Percentiles rank a stretch among this genome's conserved stretches.
Conservation (phyloP, 2,797 vertebrate genomes). For the Ctenopoma multispine region DNA sequence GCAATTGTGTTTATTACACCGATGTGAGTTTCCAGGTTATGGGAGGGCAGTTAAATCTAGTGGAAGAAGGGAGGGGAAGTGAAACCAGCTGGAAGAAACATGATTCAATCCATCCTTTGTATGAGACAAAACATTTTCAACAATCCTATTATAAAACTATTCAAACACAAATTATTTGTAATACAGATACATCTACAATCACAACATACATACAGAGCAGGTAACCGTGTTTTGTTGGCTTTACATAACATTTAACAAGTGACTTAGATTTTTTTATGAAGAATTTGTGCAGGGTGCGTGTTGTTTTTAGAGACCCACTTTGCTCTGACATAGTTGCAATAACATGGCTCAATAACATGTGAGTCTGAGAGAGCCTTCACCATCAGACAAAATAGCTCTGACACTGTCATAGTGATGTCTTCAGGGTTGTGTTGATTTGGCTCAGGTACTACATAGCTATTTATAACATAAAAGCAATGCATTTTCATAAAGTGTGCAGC, state of each 20-base stretch:
- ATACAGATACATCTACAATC: background rate
- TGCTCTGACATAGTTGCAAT: background rate
- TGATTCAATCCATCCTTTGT: slow-evolving; percentile 28
- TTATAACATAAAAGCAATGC: too few species aligned
- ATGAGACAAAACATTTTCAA: background rate
- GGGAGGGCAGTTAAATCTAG: slow-evolving; percentile 31
- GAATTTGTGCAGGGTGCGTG: background rate
- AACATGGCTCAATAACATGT: too few species aligned
- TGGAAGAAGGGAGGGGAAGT: slow-evolving; percentile 8
- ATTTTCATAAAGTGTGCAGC: too few species aligned
- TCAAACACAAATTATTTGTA: too few species aligned
- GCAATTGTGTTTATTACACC: slow-evolving; percentile 35
- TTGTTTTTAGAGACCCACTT: background rate
- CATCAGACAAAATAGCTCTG: too few species aligned
- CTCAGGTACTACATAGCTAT: too few species aligned
- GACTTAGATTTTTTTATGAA: too few species aligned
- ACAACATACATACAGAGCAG: too few species aligned
- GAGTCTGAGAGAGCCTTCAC: too few species aligned
- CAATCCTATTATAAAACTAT: slow-evolving; percentile 2
- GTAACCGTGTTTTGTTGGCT: background rate
- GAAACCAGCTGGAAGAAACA: slow-evolving; percentile 40
- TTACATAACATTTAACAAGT: too few species aligned
- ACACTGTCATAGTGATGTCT: too few species aligned
- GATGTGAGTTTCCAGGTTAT: slow-evolving; percentile 43
- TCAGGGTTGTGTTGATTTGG: too few species aligned